Percentiles rank a stretch among this genome's conserved stretches.
These are phyloP conservation scores for Drosophila gaucha DNA, from an alignment of 2,888 invertebrate genomes.

Conservation along the genomic window DNA sequence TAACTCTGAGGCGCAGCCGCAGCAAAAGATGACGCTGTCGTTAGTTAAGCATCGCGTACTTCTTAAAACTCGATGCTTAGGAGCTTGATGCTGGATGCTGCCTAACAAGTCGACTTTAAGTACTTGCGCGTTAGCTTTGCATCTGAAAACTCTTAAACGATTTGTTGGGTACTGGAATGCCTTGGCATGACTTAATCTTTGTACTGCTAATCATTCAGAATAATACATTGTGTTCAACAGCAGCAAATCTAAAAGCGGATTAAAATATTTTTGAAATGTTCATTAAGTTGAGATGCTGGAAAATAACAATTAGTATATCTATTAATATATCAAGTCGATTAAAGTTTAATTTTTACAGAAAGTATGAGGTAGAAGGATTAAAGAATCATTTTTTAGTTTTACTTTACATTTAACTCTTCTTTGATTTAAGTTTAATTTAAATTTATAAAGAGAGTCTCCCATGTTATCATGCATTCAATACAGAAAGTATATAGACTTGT, in stretches of 20 bases:
- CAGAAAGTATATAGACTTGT: too few species aligned
- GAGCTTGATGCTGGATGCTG: constrained; percentile 23
- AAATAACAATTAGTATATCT: too few species aligned
- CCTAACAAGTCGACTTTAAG: constrained; percentile 71
- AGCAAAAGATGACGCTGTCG: constrained; percentile 71
- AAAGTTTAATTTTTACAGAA: too few species aligned
- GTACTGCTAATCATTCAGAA: constrained; percentile 24
- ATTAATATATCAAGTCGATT: background rate
- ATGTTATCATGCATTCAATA: too few species aligned
- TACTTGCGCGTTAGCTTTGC: constrained; percentile 46
- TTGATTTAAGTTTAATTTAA: too few species aligned
- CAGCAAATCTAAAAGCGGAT: constrained; percentile 7
- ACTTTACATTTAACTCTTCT: too few species aligned
- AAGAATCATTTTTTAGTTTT: too few species aligned
- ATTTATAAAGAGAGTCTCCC: too few species aligned
- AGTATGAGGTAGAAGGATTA: too few species aligned
- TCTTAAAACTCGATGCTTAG: constrained; percentile 37
- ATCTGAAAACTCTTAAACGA: constrained; percentile 43
- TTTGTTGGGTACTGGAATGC: constrained; percentile 40
- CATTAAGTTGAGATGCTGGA: background rate
- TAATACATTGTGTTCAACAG: constrained; percentile 20
- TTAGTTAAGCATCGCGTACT: constrained; percentile 71
- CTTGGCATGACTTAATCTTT: constrained; percentile 45
- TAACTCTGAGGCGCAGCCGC: constrained; percentile 60
- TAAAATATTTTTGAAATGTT: constrained; percentile 13